Evolutionary conservation across 2,888 invertebrate species (phyloP), one percentile per base, ranked within the genome.

Genomic region (Amphipoea oculea): DNA sequence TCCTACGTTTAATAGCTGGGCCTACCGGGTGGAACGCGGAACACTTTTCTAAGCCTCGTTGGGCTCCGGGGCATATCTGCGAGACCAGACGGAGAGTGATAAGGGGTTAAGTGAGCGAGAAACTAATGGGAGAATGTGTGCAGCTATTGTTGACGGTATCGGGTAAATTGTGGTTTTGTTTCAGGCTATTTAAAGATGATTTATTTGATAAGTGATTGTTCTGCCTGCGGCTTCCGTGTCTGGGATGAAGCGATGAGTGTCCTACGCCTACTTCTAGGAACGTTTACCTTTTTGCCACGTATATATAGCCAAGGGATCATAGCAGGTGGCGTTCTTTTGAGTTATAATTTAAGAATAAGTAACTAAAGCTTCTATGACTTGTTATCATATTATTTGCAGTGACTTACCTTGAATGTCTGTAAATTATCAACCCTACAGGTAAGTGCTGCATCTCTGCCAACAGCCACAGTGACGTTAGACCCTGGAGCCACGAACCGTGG

Each of bases 401-500:
- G 3, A 78, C 86, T 94, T 95, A 98, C 98, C 97, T 98, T 98
- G 89, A 97, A 98, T 3, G 97, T 97, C 90, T 97, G 97, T 87
- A 98, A 94, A 93, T 98, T 98, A 91, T 98, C 98, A 48, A 98
- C 98, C 73, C 97, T 97, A 91, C 98, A 98, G 60, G 98, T 97
- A 76, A 98, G 97, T 9, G 97, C 96, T 20, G 98, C 98, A 91
- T 98, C 98, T 73, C 98, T 95, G 66, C 98, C 98, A 62, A 98
- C 97, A 9, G 98, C 97, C 36, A 97, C 97, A 0, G 98, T 98
- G 74, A 98, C 97, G 92, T 98, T 98, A 68, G 97, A 97, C 68
- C 98, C 97, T 0, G 97, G 97, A n/a, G 98, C 98, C 45, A 97
- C 97, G 90, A 98, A 98, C 88, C 97, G 97, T 20, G 98, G 98